Evolutionary conservation across 2,113 vertebrate genomes (phyloP).

Genomic region (Aegotheles bennettii): DNA sequence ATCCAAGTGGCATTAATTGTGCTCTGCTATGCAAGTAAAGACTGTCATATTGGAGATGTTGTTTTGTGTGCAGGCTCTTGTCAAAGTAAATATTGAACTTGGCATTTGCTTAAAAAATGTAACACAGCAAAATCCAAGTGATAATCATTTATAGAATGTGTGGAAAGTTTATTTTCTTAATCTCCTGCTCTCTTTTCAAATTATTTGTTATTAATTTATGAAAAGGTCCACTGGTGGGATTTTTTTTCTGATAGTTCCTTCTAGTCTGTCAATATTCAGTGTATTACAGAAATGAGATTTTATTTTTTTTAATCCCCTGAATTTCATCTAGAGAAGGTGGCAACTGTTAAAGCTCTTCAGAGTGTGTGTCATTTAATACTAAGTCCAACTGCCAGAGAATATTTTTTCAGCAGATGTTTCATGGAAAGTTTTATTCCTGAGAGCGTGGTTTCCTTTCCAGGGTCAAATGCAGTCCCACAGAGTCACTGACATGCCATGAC

Average conservation of each 20-base stretch:
- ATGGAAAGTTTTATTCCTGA: conserved; percentile 31
- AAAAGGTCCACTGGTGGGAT: neutral
- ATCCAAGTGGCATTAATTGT: conserved; percentile 6
- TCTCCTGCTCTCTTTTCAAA: neutral
- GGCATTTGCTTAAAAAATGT: conserved; percentile 25
- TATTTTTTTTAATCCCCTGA: neutral
- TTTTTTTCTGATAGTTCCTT: neutral
- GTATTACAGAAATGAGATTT: neutral
- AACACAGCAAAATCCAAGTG: neutral
- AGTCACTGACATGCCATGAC: neutral
- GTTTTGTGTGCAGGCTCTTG: neutral
- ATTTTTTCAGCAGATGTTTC: conserved; percentile 7
- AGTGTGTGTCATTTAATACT: neutral
- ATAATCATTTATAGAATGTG: neutral
- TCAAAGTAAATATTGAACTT: conserved; percentile 38
- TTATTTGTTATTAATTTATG: conserved; percentile 13
- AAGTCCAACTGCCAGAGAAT: neutral
- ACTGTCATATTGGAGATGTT: neutral
- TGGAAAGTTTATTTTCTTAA: conserved; percentile 29
- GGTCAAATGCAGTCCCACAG: neutral
- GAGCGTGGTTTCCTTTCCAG: neutral
- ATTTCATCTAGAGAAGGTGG: neutral
- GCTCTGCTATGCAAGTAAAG: neutral
- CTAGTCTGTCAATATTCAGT: neutral
- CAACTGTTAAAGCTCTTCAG: neutral